Evolutionary conservation across 2,888 invertebrate genomes (phyloP), one percentile per base, ranked within the genome.

Genomic region (Drosophila picticornis): DNA sequence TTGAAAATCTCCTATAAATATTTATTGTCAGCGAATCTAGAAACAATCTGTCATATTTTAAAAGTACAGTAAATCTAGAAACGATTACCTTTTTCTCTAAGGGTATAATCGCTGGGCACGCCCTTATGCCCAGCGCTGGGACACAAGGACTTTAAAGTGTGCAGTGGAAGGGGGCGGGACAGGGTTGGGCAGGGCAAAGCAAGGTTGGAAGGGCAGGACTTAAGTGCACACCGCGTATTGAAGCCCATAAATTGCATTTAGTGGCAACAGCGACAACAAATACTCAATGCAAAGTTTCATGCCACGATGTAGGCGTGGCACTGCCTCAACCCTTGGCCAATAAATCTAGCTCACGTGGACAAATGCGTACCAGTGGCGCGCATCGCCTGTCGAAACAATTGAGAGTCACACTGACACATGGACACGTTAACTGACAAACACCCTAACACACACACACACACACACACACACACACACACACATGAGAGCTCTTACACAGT

Each of bases 321-420:
- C 53, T 63, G 55, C 36, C 46, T 46, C 22, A 46, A 46, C 46
- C 46, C 40, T 16, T 58, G 65, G 63, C 43, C 78, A 81, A 86
- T 83, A 83, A 86, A 86, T 83, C 79, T 72, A 86, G 57, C 38
- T 46, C 46, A 58, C 81, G 76, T 67, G 78, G 84, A 83, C 78
- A 81, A 81, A 83, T 83, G 83, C 83, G 86, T 81, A 69, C 67
- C 64, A 72, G 63, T 75, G 38, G n/a, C 57, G 22, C 40, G 57
- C 11, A 27, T 72, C 46, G 64, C 48, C 60, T 79, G 67, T 65
- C 80, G 68, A 68, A 84, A 83, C 81, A 85, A 88, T 84, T 85
- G 84, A 83, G 84, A 83, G 80, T 75, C 84, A 83, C 80, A 86
- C 86, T 81, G 86, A 83, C 83, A 85, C 78, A 83, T 83, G 84